Conservation (phyloP, 2,113 vertebrate genomes). For the Erinaceus europaeus region DNA sequence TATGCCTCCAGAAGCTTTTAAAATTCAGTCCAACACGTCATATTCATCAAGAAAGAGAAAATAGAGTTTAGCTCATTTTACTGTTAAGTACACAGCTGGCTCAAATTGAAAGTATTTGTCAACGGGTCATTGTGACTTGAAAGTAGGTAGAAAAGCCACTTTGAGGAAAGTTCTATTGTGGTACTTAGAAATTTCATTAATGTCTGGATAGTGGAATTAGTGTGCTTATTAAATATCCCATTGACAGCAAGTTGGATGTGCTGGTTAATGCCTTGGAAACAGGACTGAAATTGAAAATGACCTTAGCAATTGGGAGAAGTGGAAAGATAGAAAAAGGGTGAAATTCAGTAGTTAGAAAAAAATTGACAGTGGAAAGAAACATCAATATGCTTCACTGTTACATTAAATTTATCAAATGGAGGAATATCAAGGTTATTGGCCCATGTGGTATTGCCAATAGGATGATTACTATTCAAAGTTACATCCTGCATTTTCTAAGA, state of each 20-base stretch:
- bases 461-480: constrained; percentile 41
- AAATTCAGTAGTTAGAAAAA: constrained; percentile 59
- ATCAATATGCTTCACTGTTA: constrained; percentile 28
- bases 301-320: constrained; percentile 41
- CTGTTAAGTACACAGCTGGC: constrained; percentile 50
- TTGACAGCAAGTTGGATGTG: constrained; percentile 43
- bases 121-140: constrained; percentile 29
- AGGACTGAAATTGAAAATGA: constrained; percentile 61
- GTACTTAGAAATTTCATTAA: constrained; percentile 53
- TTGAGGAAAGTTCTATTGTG: constrained; percentile 17
- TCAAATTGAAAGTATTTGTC: constrained; percentile 54
- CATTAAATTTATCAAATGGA: constrained; percentile 39
- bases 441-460: not conserved
- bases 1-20: constrained; percentile 52
- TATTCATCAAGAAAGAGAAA: constrained; percentile 56
- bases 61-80: constrained; percentile 56
- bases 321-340: constrained; percentile 25
- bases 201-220: constrained; percentile 5
- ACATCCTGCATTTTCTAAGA: not conserved
- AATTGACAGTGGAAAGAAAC: constrained; percentile 33
- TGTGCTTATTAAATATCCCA: constrained; percentile 55
- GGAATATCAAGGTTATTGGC: constrained; percentile 13
- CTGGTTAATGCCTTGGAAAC: constrained; percentile 51
- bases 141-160: constrained; percentile 9
- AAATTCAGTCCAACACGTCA: constrained; percentile 44